Base-by-base conservation (phyloP, 2,113 vertebrate species). In the Hyperopisus bebe region DNA sequence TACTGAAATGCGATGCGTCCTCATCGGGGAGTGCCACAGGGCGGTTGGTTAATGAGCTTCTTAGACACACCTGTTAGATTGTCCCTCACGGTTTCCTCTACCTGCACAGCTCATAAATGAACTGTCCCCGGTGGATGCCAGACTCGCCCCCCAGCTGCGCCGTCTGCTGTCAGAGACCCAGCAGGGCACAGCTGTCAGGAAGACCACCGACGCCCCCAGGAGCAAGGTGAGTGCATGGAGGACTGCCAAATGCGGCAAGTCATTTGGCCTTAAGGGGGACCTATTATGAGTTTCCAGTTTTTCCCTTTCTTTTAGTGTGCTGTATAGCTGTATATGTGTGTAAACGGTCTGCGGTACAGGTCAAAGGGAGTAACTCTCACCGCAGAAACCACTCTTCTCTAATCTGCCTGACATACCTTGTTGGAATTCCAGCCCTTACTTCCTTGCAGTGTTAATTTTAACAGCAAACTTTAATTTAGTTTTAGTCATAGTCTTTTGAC, bases 101-200 rank as follows among this genome's bases (percentile, higher is more conserved):
- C 24, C 53, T 27, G 47, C 80, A 70, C 90, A 95, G 94, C 88
- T 97, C 47, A 97, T 97, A 91, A 97, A 99, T 88, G 93, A 97
- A 48, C 93, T 99, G 0, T 92, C 93, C 0, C 39, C 90, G 15
- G 94, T 99, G 74, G 98, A 99, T 90, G 94, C 97, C 17, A 96
- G 91, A 50, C 91, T 99, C 1, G 94, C 96, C 9, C 93, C 96
- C 0, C 96, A 99, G 91, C 94, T 98, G 90, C 95, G 93, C 0
- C 27, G 90, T 90, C 95, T 99, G 0, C 94, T 99, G 0, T 90
- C 92, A 55, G 94, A 90, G 87, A 90, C 91, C 15, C 91, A 91
- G 51, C 87, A 7, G 11, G 88, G 77, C 1, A 53, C 90, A 70
- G 15, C 89, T 5, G 15, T 53, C 44, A 88, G 88, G 87, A 92